phyloP scores from a whole-genome alignment of 2,888 invertebrate genomes.

The Clivina fossor region DNA sequence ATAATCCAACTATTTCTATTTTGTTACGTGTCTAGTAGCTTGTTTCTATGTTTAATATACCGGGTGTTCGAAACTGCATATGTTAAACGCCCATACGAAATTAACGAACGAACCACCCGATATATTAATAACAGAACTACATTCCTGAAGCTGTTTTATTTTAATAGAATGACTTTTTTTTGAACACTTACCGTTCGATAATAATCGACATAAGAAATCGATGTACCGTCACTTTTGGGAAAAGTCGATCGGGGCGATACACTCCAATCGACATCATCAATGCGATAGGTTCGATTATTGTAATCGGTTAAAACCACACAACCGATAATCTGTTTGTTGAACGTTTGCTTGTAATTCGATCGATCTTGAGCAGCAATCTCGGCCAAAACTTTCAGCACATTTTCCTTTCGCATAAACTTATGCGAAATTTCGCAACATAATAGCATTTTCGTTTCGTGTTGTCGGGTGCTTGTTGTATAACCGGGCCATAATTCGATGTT shows the following conservation, averaged over 20 bases:
- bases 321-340: constrained; percentile 60
- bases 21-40: no score
- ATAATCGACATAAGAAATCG: constrained; percentile 64
- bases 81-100: no score
- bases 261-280: constrained; percentile 73
- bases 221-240: constrained; percentile 56
- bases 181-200: no score
- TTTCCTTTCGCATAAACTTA: constrained; percentile 81
- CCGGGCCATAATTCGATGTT: constrained; percentile 81
- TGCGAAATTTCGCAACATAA: constrained; percentile 79
- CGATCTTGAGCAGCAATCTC: constrained; percentile 55
- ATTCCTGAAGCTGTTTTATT: not conserved
- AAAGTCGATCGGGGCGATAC: constrained; percentile 64
- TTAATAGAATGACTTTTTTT: constrained; percentile 22
- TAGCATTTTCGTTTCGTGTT: constrained; percentile 74
- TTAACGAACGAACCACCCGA: no score
- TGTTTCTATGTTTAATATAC: no score
- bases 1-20: no score
- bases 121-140: no score
- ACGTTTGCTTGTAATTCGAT: constrained; percentile 56
- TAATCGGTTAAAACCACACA: constrained; percentile 73
- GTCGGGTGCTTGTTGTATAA: constrained; percentile 80
- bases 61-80: no score
- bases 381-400: constrained; percentile 64
- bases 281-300: constrained; percentile 72